These are phyloP conservation scores for Tragelaphus eurycerus DNA, from an alignment of 2,797 vertebrate species.

Conservation along the genomic window DNA sequence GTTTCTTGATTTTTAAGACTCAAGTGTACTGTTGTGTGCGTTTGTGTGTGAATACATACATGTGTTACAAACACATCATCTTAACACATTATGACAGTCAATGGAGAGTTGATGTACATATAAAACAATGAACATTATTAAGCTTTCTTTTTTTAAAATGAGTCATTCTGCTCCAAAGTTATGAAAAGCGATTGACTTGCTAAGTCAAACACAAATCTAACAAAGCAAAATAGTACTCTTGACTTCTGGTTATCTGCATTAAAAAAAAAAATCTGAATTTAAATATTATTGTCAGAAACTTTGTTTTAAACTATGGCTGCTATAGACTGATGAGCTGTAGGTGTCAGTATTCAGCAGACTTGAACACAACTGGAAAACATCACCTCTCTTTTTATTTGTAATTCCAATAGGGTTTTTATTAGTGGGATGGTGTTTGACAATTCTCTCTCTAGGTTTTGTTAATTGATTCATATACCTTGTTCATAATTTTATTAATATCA, in stretches of 20 bases:
- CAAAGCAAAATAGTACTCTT: neutral
- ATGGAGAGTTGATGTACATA: neutral
- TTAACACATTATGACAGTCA: neutral
- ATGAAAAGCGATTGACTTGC: neutral
- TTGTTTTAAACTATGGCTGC: neutral
- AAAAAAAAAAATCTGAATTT: neutral
- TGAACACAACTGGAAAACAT: neutral
- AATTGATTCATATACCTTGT: neutral
- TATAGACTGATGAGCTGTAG: neutral
- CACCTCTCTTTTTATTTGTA: neutral
- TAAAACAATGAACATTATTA: neutral
- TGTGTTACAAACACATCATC: neutral
- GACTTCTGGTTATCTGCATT: neutral
- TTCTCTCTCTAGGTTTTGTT: neutral
- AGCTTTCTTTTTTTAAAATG: neutral
- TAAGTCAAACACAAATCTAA: neutral
- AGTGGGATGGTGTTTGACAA: neutral
- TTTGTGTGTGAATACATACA: neutral
- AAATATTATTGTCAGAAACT: neutral
- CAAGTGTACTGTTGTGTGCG: neutral
- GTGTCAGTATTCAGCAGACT: neutral
- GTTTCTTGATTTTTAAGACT: neutral
- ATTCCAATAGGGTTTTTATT: neutral
- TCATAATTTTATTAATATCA: constrained; percentile 18
- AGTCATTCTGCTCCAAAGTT: neutral